Conservation (phyloP, 2,888 invertebrate species). For the Apamea anceps region DNA sequence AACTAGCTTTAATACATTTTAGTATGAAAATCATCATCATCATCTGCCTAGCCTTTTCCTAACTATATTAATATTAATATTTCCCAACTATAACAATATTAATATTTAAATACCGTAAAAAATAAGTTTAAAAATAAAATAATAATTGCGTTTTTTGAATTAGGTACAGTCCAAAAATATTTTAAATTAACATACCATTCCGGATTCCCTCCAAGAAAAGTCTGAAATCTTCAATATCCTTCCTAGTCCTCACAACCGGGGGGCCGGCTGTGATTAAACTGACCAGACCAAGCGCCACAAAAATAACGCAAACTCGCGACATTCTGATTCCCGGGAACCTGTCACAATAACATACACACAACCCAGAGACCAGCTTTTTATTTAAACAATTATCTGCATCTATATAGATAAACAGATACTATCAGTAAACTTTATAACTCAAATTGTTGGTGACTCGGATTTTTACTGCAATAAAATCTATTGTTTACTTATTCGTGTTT, state of each 20-base stretch:
- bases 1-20: neutral
- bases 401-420: conserved; percentile 61
- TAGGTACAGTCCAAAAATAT: neutral
- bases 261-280: conserved; percentile 76
- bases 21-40: no score
- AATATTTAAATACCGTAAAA: neutral
- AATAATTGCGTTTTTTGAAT: neutral
- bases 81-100: no score
- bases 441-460: conserved; percentile 54
- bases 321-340: conserved; percentile 65
- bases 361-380: conserved; percentile 57
- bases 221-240: conserved; percentile 81
- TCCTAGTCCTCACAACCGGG: conserved; percentile 74
- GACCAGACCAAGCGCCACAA: conserved; percentile 69
- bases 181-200: conserved; percentile 71
- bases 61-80: no score
- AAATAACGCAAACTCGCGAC: conserved; percentile 66
- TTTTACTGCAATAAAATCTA: conserved; percentile 44
- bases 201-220: conserved; percentile 80
- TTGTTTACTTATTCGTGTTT: conserved; percentile 35
- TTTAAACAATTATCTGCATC: conserved; percentile 61
- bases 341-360: conserved; percentile 26
- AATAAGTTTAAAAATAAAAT: neutral
- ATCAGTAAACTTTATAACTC: conserved; percentile 65
- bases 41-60: no score